Percentiles rank a stretch among this genome's conserved stretches.
These are phyloP conservation scores for Himalopsyche tibetana DNA, from an alignment of 2,888 invertebrate species.

Conservation along the genomic window DNA sequence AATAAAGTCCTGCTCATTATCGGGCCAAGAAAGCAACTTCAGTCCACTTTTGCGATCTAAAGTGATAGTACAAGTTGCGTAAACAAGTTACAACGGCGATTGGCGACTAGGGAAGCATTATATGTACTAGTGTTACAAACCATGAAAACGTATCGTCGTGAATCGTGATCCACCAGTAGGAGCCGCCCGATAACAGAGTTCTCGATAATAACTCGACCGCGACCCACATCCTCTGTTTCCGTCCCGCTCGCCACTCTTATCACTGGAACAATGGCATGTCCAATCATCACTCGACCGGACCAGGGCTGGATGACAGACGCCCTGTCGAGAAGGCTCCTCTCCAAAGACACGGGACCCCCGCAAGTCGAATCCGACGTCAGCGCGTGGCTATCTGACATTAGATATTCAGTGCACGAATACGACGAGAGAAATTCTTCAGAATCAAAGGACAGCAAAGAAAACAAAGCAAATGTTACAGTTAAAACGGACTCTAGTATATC, in stretches of 20 bases:
- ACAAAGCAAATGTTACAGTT: neutral
- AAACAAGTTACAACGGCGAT: neutral
- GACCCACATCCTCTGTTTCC: conserved; percentile 23
- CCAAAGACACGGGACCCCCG: conserved; percentile 7
- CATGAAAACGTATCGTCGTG: conserved; percentile 1
- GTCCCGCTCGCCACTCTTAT: conserved; percentile 8
- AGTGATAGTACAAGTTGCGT: neutral
- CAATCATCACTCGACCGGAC: conserved; percentile 51
- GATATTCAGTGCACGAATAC: conserved; percentile 74
- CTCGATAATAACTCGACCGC: conserved; percentile 50
- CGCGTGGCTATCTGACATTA: conserved; percentile 72
- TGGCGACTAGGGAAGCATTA: neutral
- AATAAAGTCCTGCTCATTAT: neutral
- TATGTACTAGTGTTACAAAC: neutral
- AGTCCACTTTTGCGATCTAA: neutral
- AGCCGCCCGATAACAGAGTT: neutral
- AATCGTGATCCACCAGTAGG: neutral
- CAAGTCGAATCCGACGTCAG: conserved; percentile 68
- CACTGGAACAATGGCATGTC: conserved; percentile 53
- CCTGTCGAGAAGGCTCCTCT: conserved; percentile 69
- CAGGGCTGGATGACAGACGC: conserved; percentile 70
- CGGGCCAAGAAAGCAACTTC: neutral
- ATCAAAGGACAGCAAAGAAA: neutral
- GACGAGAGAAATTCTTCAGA: conserved; percentile 67
- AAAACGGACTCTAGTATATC: neutral